Conservation (phyloP, 2,113 vertebrate genomes). For the Vulpes ferrilata region DNA sequence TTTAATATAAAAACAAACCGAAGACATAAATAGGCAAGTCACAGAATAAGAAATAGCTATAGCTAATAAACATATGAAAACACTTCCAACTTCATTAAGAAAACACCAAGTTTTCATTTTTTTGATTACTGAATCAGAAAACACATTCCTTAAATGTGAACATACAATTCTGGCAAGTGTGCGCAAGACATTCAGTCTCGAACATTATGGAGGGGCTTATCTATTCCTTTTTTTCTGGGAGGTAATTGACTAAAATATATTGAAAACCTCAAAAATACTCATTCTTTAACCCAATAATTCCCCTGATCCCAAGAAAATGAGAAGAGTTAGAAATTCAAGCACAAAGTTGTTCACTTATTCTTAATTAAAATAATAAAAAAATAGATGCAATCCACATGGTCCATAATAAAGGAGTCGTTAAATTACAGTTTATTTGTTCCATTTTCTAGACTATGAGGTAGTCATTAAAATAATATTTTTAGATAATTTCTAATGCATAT, state of each 20-base stretch:
- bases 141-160: background rate
- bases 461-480: constrained; percentile 35
- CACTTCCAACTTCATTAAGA: background rate
- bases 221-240: background rate
- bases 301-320: background rate
- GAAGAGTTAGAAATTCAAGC: background rate
- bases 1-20: background rate
- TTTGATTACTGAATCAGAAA: background rate
- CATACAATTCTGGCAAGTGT: background rate
- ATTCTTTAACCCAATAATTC: background rate
- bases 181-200: background rate
- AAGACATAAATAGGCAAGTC: background rate
- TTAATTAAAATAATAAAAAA: background rate
- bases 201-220: background rate
- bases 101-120: background rate
- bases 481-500: background rate
- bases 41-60: background rate
- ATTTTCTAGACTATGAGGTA: background rate
- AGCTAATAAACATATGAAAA: background rate
- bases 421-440: background rate
- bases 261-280: background rate
- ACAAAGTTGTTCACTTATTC: background rate
- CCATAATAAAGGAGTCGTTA: background rate
- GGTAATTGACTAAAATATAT: background rate
- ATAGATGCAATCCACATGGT: background rate